phyloP scores from a whole-genome alignment of 2,113 vertebrate genomes.

The Hydrolagus affinis region DNA sequence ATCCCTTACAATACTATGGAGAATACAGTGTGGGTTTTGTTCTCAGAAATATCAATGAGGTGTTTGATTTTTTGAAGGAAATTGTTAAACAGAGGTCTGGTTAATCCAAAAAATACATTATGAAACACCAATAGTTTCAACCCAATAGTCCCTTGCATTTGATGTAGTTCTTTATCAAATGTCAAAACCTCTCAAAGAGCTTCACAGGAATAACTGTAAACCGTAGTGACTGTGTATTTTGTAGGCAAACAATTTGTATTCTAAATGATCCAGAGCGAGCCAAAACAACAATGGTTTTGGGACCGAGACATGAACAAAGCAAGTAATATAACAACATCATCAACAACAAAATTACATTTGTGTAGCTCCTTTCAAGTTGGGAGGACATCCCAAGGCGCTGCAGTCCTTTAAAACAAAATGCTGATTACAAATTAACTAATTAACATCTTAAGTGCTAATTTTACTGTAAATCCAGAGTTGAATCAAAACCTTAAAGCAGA shows the following conservation, averaged over 20 bases:
- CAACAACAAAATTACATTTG: too few relatives aligned
- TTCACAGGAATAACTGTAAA: too few relatives aligned
- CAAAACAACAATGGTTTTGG: too few relatives aligned
- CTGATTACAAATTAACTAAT: background rate
- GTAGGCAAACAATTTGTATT: too few relatives aligned
- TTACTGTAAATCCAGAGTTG: background rate
- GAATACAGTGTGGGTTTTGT: too few relatives aligned
- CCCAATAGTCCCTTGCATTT: background rate
- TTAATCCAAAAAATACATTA: background rate
- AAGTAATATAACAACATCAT: too few relatives aligned
- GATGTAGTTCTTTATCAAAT: background rate
- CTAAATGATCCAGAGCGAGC: too few relatives aligned
- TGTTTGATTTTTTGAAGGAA: too few relatives aligned
- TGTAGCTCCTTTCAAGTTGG: too few relatives aligned
- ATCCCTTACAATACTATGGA: background rate
- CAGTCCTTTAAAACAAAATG: background rate
- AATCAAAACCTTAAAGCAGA: background rate
- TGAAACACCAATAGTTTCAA: background rate
- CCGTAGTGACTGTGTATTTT: too few relatives aligned
- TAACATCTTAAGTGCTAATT: background rate
- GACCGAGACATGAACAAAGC: too few relatives aligned
- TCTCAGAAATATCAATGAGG: background rate
- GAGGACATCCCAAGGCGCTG: background rate
- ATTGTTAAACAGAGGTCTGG: background rate
- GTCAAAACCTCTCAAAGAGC: too few relatives aligned